Conservation (phyloP, 2,888 invertebrate genomes). For the Mimachlamys varia region DNA sequence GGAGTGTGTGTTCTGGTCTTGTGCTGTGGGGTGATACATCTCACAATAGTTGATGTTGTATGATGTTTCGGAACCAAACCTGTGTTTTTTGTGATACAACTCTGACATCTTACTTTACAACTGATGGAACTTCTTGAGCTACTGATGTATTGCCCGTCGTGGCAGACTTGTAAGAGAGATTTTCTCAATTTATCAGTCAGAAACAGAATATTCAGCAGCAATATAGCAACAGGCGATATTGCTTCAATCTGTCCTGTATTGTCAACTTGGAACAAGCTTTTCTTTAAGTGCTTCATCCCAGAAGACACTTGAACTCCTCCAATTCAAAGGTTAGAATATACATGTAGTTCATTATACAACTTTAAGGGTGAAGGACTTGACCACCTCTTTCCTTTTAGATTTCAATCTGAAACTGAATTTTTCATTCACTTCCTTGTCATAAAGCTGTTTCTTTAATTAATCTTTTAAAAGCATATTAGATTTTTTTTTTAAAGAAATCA, state of each 20-base stretch:
- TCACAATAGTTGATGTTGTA: background rate
- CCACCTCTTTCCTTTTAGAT: no score
- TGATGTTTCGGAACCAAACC: background rate
- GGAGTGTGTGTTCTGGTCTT: background rate
- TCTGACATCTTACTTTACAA: background rate
- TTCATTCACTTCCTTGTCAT: no score
- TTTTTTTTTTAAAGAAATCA: no score
- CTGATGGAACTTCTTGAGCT: background rate
- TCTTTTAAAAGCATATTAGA: no score
- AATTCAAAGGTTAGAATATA: no score
- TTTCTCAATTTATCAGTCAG: conserved; percentile 5
- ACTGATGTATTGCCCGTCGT: background rate
- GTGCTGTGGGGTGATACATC: conserved; percentile 10
- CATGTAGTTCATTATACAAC: no score
- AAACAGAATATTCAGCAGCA: background rate
- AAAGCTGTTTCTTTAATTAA: no score
- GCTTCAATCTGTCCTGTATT: background rate
- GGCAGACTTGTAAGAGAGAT: background rate
- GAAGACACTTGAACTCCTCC: no score
- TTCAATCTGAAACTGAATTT: no score
- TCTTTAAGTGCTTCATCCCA: no score
- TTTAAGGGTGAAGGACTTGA: no score
- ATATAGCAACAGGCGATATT: background rate
- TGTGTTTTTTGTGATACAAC: background rate
- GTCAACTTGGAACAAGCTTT: background rate